phyloP scores from a whole-genome alignment of 2,888 invertebrate genomes.

The Lepidochrysops patricia region DNA sequence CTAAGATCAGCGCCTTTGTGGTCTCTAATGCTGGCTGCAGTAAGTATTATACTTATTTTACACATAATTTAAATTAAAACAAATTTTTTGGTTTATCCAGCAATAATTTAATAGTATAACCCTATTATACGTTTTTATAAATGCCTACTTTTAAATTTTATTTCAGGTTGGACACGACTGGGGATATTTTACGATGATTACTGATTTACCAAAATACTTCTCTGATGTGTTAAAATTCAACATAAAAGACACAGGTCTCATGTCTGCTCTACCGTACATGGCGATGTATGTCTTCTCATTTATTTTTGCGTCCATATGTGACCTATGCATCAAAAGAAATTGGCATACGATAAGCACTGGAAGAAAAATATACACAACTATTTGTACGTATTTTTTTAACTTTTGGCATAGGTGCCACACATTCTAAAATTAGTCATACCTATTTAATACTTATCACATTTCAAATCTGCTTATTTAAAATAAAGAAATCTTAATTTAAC shows the following conservation, averaged over 20 bases:
- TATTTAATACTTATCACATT: too few relatives aligned
- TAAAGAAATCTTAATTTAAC: too few relatives aligned
- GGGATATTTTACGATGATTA: conserved; percentile 80
- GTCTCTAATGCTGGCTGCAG: conserved; percentile 81
- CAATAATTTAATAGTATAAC: too few relatives aligned
- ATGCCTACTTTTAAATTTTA: neutral
- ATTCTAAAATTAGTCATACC: too few relatives aligned
- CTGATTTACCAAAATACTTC: conserved; percentile 80
- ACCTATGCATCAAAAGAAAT: conserved; percentile 75
- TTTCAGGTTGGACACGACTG: conserved; percentile 78
- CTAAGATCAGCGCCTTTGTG: conserved; percentile 78
- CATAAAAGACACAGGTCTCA: conserved; percentile 76
- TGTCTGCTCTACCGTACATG: conserved; percentile 78
- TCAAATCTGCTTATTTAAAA: too few relatives aligned
- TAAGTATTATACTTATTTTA: conserved; percentile 48
- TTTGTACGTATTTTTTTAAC: conserved; percentile 66
- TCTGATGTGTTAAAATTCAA: conserved; percentile 77
- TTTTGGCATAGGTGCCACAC: too few relatives aligned
- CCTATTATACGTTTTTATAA: too few relatives aligned
- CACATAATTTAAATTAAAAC: neutral
- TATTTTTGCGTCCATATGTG: conserved; percentile 77
- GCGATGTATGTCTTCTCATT: conserved; percentile 78
- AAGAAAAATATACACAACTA: conserved; percentile 78
- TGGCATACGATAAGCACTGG: conserved; percentile 74
- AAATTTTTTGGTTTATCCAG: too few relatives aligned